These are phyloP conservation scores for Gymnosoma rotundatum DNA, from an alignment of 2,888 invertebrate species.

Conservation along the genomic window DNA sequence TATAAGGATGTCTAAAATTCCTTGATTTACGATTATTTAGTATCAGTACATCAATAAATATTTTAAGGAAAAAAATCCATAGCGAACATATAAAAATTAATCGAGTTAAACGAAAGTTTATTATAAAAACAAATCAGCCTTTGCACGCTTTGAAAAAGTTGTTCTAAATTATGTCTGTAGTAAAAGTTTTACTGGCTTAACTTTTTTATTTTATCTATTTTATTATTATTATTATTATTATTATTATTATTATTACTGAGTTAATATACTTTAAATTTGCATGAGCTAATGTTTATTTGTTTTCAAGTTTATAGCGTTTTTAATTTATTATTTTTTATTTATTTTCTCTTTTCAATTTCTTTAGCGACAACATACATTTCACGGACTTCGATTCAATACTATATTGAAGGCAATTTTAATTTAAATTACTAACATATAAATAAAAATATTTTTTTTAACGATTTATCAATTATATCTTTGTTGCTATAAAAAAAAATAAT, in stretches of 20 bases:
- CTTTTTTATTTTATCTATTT: background rate
- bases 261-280: background rate
- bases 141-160: no score
- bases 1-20: no score
- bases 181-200: no score
- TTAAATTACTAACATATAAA: constrained; percentile 53
- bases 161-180: no score
- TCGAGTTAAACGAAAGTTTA: no score
- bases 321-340: constrained; percentile 54
- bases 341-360: constrained; percentile 68
- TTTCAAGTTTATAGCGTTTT: constrained; percentile 18
- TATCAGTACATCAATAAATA: no score
- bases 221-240: no score
- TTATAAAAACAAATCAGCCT: no score
- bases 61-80: no score
- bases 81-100: no score
- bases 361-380: constrained; percentile 77
- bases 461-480: constrained; percentile 62
- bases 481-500: constrained; percentile 49
- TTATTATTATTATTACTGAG: no score
- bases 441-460: constrained; percentile 45
- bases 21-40: no score
- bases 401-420: constrained; percentile 63
- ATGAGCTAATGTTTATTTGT: background rate
- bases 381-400: constrained; percentile 76